A percentile compares a stretch with the other conserved stretches of the same genome.
Conservation (phyloP, 2,797 vertebrate species). For the Glossophaga mutica region DNA sequence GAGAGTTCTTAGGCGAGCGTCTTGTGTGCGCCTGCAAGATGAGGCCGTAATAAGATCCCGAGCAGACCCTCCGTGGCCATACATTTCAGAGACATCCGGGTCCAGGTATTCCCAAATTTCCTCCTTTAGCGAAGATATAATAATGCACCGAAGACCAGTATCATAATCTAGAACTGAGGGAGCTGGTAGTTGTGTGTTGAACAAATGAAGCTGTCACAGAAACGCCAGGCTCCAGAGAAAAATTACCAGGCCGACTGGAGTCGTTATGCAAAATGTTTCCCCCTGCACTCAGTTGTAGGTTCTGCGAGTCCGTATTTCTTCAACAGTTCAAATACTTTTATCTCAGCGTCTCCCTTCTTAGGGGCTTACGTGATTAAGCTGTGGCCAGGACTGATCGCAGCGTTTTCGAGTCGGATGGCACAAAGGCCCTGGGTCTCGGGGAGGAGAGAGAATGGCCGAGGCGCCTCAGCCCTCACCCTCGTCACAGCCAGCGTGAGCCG, state of each 20-base stretch:
- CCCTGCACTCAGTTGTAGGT: slow-evolving; percentile 66
- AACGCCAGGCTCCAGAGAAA: slow-evolving; percentile 86
- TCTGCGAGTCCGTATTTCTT: slow-evolving; percentile 82
- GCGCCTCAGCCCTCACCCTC: slow-evolving; percentile 79
- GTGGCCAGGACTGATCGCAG: slow-evolving; percentile 82
- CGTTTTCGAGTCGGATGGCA: slow-evolving; percentile 77
- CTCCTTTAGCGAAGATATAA: slow-evolving; percentile 76
- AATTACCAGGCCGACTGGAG: slow-evolving; percentile 83
- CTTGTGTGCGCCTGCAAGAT: slow-evolving; percentile 55
- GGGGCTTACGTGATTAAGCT: slow-evolving; percentile 85
- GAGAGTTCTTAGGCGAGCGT: slow-evolving; percentile 68
- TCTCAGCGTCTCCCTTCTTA: slow-evolving; percentile 77
- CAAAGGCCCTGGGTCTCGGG: slow-evolving; percentile 73
- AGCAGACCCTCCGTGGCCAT: slow-evolving; percentile 78
- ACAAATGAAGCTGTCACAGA: slow-evolving; percentile 91
- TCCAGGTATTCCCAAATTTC: slow-evolving; percentile 81
- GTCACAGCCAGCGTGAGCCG: slow-evolving; percentile 86
- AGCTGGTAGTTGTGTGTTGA: slow-evolving; percentile 82
- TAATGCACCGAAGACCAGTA: slow-evolving; percentile 81
- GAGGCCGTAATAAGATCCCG: slow-evolving; percentile 71
- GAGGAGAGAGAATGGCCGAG: slow-evolving; percentile 78
- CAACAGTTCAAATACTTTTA: slow-evolving; percentile 81
- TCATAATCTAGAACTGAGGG: slow-evolving; percentile 85
- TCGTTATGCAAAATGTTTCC: slow-evolving; percentile 83
- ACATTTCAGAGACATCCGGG: slow-evolving; percentile 78